Evolutionary conservation across 1,140 invertebrate genomes (phyloP).

Genomic region (Carposina sasakii): DNA sequence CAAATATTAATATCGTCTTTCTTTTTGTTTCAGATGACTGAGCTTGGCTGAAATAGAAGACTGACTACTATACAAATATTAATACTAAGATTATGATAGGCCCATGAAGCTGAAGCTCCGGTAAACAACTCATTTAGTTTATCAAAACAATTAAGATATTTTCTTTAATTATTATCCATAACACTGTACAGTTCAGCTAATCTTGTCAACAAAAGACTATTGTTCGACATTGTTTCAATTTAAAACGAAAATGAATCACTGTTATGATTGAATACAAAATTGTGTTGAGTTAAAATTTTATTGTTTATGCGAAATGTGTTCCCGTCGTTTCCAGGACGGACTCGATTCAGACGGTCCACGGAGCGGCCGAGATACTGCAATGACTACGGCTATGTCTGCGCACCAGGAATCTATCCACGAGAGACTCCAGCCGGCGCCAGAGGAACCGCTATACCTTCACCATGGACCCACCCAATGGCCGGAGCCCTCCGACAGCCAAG

Average conservation of each 20-base stretch:
- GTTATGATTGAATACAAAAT: constrained; percentile 64
- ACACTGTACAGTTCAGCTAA: constrained; percentile 69
- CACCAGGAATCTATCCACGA: constrained; percentile 67
- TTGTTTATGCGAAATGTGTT: constrained; percentile 55
- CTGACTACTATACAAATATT: constrained; percentile 46
- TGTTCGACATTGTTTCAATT: constrained; percentile 68
- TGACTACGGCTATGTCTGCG: constrained; percentile 69
- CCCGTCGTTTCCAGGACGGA: constrained; percentile 52
- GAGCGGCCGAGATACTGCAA: constrained; percentile 51
- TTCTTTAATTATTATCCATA: constrained; percentile 55
- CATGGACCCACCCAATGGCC: constrained; percentile 61
- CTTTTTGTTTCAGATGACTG: constrained; percentile 51
- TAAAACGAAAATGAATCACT: constrained; percentile 68
- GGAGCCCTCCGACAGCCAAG: constrained; percentile 48
- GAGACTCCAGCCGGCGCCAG: constrained; percentile 56
- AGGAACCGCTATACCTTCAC: constrained; percentile 57
- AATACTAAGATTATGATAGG: constrained; percentile 41
- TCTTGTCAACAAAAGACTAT: constrained; percentile 67
- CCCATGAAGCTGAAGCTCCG: constrained; percentile 38
- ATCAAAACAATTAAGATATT: constrained; percentile 56
- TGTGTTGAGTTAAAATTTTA: constrained; percentile 61
- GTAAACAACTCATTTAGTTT: constrained; percentile 41
- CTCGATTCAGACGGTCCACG: constrained; percentile 47
- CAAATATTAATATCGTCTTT: no score
- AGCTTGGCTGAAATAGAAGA: constrained; percentile 49